phyloP scores from a whole-genome alignment of 2,797 vertebrate genomes.

The Chaetophractus vellerosus region DNA sequence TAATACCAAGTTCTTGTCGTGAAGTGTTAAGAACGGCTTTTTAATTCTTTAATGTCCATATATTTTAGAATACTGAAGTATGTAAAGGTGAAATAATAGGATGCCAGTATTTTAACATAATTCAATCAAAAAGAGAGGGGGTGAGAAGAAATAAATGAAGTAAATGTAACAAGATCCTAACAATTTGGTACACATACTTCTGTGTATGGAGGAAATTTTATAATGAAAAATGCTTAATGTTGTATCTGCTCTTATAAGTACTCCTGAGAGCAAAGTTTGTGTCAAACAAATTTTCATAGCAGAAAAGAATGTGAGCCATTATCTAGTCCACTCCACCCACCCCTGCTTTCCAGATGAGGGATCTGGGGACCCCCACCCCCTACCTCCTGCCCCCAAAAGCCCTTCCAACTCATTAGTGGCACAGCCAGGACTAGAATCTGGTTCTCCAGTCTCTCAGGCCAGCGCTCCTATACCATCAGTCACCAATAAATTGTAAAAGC shows the following conservation, averaged over 20 bases:
- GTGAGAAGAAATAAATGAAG: background rate
- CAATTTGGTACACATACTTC: conserved; percentile 22
- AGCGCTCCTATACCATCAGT: background rate
- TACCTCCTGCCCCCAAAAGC: no score
- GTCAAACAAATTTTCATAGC: conserved; percentile 40
- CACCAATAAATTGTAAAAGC: background rate
- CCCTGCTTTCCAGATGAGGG: background rate
- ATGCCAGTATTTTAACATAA: conserved; percentile 50
- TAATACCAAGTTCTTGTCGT: background rate
- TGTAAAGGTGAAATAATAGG: background rate
- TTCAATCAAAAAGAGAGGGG: background rate
- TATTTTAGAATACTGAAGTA: conserved; percentile 38
- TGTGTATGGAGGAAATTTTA: conserved; percentile 32
- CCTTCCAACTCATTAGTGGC: background rate
- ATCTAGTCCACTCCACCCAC: background rate
- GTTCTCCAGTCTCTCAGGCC: background rate
- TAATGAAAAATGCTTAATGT: background rate
- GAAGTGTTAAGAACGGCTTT: background rate
- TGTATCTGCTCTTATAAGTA: background rate
- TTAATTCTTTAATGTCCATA: background rate
- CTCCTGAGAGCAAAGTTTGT: conserved; percentile 30
- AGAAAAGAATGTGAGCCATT: background rate
- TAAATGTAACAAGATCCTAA: background rate
- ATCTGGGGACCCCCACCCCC: background rate
- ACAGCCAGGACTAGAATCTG: background rate